These are phyloP conservation scores for Entomobrya multifasciata DNA, from an alignment of 2,888 invertebrate genomes.

Conservation along the genomic window DNA sequence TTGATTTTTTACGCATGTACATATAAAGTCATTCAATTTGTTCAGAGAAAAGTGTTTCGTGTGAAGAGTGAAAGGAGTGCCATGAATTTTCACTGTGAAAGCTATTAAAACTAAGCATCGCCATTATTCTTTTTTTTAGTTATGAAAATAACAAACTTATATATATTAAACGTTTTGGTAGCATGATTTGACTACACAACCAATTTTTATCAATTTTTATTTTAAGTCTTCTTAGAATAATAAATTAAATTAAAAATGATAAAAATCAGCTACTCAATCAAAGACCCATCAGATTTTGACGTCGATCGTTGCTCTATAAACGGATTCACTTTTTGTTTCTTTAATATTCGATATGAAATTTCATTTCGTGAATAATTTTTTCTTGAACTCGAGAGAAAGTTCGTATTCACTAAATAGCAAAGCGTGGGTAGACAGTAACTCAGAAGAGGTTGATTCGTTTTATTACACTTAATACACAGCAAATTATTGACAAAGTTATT, in stretches of 20 bases:
- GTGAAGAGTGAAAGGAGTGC: not conserved
- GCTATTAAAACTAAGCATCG: slow-evolving; percentile 4
- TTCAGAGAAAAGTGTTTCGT: too few relatives aligned
- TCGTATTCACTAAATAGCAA: not conserved
- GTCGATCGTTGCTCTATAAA: not conserved
- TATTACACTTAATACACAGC: not conserved
- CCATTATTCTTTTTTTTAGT: not conserved
- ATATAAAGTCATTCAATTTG: not conserved
- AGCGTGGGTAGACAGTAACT: not conserved
- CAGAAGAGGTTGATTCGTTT: not conserved
- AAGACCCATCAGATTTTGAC: not conserved
- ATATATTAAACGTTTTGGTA: not conserved
- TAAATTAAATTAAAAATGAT: not conserved
- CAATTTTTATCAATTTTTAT: not conserved
- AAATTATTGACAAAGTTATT: not conserved
- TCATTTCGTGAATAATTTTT: too few relatives aligned
- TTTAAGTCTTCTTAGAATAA: not conserved
- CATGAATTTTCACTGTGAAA: slow-evolving; percentile 8
- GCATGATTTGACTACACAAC: not conserved
- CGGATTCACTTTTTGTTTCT: too few relatives aligned
- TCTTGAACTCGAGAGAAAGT: not conserved
- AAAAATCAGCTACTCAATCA: too few relatives aligned
- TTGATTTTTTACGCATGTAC: slow-evolving; percentile 12
- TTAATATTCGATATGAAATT: too few relatives aligned
- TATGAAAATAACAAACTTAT: not conserved